Conservation (phyloP, 2,888 invertebrate genomes). For the Cantharis flavilabris region DNA sequence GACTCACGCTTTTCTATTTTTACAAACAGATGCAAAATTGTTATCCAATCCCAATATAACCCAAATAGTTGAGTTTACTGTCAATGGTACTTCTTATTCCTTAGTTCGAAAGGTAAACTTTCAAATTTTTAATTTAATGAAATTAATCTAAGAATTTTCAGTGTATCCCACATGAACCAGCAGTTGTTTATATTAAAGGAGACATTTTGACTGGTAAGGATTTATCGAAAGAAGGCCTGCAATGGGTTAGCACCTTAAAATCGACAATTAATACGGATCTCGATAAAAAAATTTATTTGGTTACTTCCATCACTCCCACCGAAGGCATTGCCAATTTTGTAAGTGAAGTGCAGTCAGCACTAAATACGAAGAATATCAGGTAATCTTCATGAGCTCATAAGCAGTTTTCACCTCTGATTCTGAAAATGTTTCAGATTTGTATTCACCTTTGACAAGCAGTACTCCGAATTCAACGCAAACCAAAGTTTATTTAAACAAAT, state of each 20-base stretch:
- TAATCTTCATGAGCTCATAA: not conserved
- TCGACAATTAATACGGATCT: conserved; percentile 33
- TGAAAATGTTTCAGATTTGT: conserved; percentile 47
- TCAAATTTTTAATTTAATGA: not conserved
- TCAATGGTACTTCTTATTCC: conserved; percentile 42
- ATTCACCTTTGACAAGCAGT: conserved; percentile 64
- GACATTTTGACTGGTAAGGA: conserved; percentile 48
- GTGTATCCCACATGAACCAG: conserved; percentile 29
- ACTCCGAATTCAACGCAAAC: conserved; percentile 67
- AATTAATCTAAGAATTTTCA: conserved; percentile 4
- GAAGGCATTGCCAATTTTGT: conserved; percentile 50
- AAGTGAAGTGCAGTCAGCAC: conserved; percentile 38
- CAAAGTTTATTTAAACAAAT: conserved; percentile 68
- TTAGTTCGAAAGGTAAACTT: conserved; percentile 45
- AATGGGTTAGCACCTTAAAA: conserved; percentile 47
- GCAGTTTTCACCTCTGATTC: not conserved
- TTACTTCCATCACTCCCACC: conserved; percentile 44
- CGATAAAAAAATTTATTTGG: conserved; percentile 40
- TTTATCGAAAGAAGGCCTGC: conserved; percentile 40
- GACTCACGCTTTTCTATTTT: conserved; percentile 45
- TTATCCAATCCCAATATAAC: conserved; percentile 37
- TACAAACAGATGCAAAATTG: conserved; percentile 39
- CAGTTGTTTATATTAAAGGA: conserved; percentile 42
- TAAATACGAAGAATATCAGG: conserved; percentile 41
- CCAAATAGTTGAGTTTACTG: conserved; percentile 42